Evolutionary conservation across 2,113 vertebrate species (phyloP), one percentile per base, ranked within the genome.

Genomic region (Amphilophus citrinellus): DNA sequence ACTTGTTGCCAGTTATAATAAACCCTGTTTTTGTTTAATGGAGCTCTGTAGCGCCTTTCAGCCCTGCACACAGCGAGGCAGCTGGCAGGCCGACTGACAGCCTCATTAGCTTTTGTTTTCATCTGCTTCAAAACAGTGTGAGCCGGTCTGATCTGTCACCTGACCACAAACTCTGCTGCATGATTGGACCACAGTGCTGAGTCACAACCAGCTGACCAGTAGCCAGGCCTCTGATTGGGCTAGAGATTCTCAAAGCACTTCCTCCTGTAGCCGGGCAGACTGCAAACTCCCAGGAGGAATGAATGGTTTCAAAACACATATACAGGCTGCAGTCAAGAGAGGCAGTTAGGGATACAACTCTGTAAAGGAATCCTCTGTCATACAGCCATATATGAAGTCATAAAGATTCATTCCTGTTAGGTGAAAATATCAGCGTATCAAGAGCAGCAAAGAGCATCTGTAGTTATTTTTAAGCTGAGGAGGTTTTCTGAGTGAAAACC

Each of bases 201-300:
- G 76, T 76, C 82, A 27, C 53, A 17, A 66, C 71, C 94, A 94
- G 90, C 91, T 94, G 94, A 94, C 80, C 35, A 2, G 61, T 76
- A 85, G 5, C 39, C 6, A 30, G 56, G 80, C 57, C 4, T 89
- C 66, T 81, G 83, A 95, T 95, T 95, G 92, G 94, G 13, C 77
- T 71, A 73, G 91, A 84, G 81, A 66, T 84, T 77, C 32, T 86
- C 18, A 83, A 75, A 93, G 91, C 91, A 87, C 91, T 94, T 93
- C 92, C 90, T 93, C 88, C 87, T 94, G 95, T 96, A 94, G 91
- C 95, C 87, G 82, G 95, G 95, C 94, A 96, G 95, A 95, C 88
- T 83, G 71, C 42, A 39, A 83, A 78, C 82, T 92, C 90, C 80
- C 63, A 18, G 3, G 79, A 89, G 90, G 61, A 65, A 30, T 6